These are phyloP conservation scores for Nerophis lumbriciformis DNA, from an alignment of 2,113 vertebrate species.

Conservation along the genomic window DNA sequence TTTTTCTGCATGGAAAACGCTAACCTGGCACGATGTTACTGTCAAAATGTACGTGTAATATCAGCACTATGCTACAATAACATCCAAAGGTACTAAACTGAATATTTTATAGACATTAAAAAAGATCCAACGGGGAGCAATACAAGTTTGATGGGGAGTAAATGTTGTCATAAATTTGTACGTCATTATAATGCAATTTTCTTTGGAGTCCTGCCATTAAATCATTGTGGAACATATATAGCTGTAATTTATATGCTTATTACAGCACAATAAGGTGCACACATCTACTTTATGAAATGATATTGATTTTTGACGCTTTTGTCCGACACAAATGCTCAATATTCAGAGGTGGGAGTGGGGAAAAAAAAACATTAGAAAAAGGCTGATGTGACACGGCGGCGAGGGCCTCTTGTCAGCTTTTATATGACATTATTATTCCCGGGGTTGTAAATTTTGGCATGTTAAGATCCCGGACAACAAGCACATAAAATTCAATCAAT, in stretches of 20 bases:
- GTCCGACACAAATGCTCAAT: slow-evolving; percentile 68
- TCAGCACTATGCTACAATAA: too few relatives aligned
- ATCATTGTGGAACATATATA: slow-evolving; percentile 1
- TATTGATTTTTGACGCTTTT: slow-evolving; percentile 64
- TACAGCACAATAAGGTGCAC: slow-evolving; percentile 50
- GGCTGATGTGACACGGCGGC: slow-evolving; percentile 41
- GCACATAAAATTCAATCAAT: slow-evolving; percentile 80
- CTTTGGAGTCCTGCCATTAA: slow-evolving; percentile 4
- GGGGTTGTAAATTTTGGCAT: slow-evolving; percentile 76
- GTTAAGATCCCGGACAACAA: slow-evolving; percentile 77
- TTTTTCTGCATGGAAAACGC: too few relatives aligned
- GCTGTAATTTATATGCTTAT: slow-evolving; percentile 22
- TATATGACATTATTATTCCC: slow-evolving; percentile 80
- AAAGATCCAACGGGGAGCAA: too few relatives aligned
- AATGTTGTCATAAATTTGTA: not conserved
- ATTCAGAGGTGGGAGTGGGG: slow-evolving; percentile 48
- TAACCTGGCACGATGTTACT: too few relatives aligned
- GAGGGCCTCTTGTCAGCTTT: slow-evolving; percentile 57
- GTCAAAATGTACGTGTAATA: too few relatives aligned
- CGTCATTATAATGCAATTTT: not conserved
- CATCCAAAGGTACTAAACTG: too few relatives aligned
- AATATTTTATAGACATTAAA: too few relatives aligned
- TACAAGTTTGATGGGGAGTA: too few relatives aligned
- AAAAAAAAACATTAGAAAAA: slow-evolving; percentile 45
- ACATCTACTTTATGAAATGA: slow-evolving; percentile 49